Base-by-base conservation (phyloP, 1,140 invertebrate genomes). In the Drosophila pachea region DNA sequence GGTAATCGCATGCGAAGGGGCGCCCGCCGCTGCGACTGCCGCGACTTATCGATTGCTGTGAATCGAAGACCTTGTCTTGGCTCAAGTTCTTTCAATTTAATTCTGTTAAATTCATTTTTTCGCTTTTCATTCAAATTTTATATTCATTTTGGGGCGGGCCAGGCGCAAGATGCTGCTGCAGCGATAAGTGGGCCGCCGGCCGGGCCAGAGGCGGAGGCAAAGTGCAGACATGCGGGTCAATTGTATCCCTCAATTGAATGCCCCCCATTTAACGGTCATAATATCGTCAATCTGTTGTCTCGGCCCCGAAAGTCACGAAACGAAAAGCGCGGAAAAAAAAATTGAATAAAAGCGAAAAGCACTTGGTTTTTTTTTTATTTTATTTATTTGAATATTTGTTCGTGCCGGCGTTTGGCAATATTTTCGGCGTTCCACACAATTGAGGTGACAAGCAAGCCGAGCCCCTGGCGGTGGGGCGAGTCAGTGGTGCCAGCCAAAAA, bases 1-100 rank as follows among this genome's bases (percentile, higher is more conserved):
- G 81, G 69, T 83, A 82, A 84, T 84, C 22, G 22, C 22, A 22
- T 73, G 72, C 72, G 55, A 60, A 60, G 53, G 45, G 42, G 29
- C n/a, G n/a, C n/a, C n/a, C n/a, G n/a, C n/a, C 22, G 56, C 40
- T 66, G 48, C 53, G 54, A 59, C 56, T 53, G 22, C 50, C 53
- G 43, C 7, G 33, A 9, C 49, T 59, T 73, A 69, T 73, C 67
- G 53, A 69, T 69, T 65, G 14, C 48, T 65, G 54, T 60, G 66
- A 67, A 73, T 70, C 67, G 22, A 3, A 45, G 32, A 36, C 45
- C 36, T 71, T 67, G 68, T 12, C 56, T 54, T 55, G 55, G 8
- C 22, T 63, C 9, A 6, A 29, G 42, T 43, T 49, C 14, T 16
- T n/a, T 43, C 22, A 22, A 14, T 4, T 4, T 14, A 6, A 43